A percentile compares a stretch with the other conserved stretches of the same genome.
phyloP scores from a whole-genome alignment of 2,888 invertebrate genomes.

The Caenorhabditis angaria region DNA sequence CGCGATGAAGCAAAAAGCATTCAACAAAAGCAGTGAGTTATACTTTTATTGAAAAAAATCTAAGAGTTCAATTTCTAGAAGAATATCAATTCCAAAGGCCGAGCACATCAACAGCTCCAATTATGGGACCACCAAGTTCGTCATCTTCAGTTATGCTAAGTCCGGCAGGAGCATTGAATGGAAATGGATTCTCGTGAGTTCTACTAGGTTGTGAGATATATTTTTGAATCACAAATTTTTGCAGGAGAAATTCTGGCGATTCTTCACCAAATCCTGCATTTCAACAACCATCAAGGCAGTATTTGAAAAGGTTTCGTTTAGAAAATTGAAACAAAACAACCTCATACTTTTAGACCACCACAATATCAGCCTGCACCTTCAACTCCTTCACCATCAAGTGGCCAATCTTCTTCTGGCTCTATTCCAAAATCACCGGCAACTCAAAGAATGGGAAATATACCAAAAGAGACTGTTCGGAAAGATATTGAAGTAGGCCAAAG shows the following conservation, averaged over 20 bases:
- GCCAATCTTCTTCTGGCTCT: background rate
- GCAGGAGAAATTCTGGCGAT: constrained; percentile 27
- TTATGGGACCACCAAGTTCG: constrained; percentile 38
- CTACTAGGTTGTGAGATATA: too few relatives aligned
- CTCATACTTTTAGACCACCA: background rate
- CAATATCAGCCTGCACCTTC: background rate
- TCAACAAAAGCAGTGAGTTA: background rate
- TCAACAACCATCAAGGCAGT: background rate
- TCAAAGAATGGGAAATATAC: background rate
- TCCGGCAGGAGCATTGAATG: constrained; percentile 29
- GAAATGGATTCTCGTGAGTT: constrained; percentile 31
- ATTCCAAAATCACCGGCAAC: background rate
- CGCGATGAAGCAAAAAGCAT: constrained; percentile 3
- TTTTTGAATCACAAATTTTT: constrained; percentile 7
- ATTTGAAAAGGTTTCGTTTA: background rate
- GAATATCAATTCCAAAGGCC: background rate
- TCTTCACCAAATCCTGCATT: background rate
- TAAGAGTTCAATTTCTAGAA: background rate
- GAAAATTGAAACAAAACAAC: too few relatives aligned
- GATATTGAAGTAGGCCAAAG: constrained; percentile 4
- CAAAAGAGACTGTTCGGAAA: background rate
- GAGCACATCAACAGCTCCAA: background rate
- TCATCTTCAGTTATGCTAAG: constrained; percentile 25
- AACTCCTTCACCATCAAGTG: background rate
- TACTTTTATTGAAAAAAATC: background rate